Conservation (phyloP, 2,888 invertebrate genomes). For the Rhopalosiphum nymphaeae region DNA sequence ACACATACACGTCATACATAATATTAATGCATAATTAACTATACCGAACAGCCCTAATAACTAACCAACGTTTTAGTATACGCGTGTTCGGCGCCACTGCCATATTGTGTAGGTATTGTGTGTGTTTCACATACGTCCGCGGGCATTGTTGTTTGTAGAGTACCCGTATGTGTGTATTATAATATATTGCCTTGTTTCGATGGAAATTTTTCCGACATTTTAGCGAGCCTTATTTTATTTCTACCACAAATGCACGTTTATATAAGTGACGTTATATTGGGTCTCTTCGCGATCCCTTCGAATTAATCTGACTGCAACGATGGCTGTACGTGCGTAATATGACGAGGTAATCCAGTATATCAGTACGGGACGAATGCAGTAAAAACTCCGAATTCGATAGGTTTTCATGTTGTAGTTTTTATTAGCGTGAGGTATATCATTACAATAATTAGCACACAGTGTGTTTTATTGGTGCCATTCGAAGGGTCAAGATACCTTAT, state of each 20-base stretch:
- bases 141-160: neutral
- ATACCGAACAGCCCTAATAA: neutral
- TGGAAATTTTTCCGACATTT: neutral
- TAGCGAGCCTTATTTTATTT: neutral
- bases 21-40: neutral
- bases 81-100: neutral
- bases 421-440: neutral
- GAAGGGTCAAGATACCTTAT: neutral
- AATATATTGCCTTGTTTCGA: neutral
- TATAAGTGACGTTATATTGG: neutral
- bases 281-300: neutral
- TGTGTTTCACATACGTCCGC: neutral
- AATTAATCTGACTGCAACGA: neutral
- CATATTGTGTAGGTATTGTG: neutral
- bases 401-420: neutral
- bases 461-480: neutral
- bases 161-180: neutral
- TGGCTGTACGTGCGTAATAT: neutral
- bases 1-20: neutral
- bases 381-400: neutral
- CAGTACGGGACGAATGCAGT: neutral
- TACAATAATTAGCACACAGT: neutral
- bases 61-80: neutral
- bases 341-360: neutral
- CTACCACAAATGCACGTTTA: neutral